Base-by-base conservation (phyloP, 2,797 vertebrate species). In the Chelidonichthys spinosus region DNA sequence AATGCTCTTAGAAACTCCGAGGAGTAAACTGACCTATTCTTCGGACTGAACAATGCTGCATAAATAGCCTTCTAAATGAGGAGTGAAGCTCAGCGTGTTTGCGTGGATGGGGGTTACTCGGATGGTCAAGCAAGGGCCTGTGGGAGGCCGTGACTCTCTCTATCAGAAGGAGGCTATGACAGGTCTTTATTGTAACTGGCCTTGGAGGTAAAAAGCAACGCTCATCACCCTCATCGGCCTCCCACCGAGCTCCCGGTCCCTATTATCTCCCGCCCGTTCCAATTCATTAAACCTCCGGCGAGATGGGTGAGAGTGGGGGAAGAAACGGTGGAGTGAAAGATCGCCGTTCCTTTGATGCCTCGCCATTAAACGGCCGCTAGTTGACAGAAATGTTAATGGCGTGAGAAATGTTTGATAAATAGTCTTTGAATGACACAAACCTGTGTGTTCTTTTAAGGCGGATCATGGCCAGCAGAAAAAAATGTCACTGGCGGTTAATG, bases 231-330 rank as follows among this genome's bases (percentile, higher is more conserved):
- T 70, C 79, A 32, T 75, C 62, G 63, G 79, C 80, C 82, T 76
- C 78, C 83, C 70, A 35, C 79, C 14, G 35, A 64, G 84, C 78
- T 52, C 79, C 81, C 83, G 1, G 25, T 79, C 76, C 69, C 84
- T 66, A 81, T 86, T 87, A 88, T 82, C 79, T 71, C 39, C 77
- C 32, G 43, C 81, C 79, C 18, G 81, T 90, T 89, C 79, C 74
- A 55, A 83, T 89, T 91, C 87, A 92, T 89, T 91, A 88, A 87
- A 77, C 87, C 78, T 80, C 80, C 60, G 72, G 85, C 44, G 78
- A 89, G 82, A 71, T 76, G 43, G 88, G 78, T 79, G 78, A 52
- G 55, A 70, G 72, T 8, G 55, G 69, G 40, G 69, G 67, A 63
- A 59, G 56, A 72, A 54, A 70, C 82, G 69, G 61, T 11, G 52